Conservation (phyloP, 2,888 invertebrate genomes). For the Trichogramma evanescens region DNA sequence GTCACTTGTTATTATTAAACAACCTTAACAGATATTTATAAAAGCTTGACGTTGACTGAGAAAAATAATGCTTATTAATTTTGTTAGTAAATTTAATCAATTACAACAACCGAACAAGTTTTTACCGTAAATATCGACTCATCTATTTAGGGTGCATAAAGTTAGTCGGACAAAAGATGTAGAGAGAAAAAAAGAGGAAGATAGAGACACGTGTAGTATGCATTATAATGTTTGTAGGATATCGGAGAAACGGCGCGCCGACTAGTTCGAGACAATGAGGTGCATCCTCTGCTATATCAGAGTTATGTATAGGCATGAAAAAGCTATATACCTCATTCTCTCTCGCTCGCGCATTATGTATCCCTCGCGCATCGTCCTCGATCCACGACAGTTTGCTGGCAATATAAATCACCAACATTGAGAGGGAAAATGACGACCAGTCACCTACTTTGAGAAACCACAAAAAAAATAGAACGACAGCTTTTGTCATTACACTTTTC, state of each 20-base stretch:
- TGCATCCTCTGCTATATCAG: too few species aligned
- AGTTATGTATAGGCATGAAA: too few species aligned
- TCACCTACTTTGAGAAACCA: slow-evolving; percentile 23
- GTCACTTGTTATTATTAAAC: background rate
- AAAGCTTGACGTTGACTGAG: background rate
- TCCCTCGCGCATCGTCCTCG: slow-evolving; percentile 21
- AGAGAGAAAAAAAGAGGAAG: background rate
- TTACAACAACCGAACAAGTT: too few species aligned
- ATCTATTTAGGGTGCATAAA: too few species aligned
- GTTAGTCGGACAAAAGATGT: background rate
- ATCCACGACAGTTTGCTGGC: slow-evolving; percentile 18
- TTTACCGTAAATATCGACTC: too few species aligned
- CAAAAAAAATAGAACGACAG: background rate
- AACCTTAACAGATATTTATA: background rate
- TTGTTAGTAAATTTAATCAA: too few species aligned
- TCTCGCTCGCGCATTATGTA: background rate
- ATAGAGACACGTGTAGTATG: background rate
- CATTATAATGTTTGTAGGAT: background rate
- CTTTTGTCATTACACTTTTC: too few species aligned
- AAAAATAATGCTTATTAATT: too few species aligned
- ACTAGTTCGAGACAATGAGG: slow-evolving; percentile 8
- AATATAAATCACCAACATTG: slow-evolving; percentile 28
- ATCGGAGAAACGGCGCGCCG: background rate
- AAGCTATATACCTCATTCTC: background rate
- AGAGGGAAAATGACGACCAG: slow-evolving; percentile 24